Conservation (phyloP, 2,888 invertebrate genomes). For the Unio delphinus region DNA sequence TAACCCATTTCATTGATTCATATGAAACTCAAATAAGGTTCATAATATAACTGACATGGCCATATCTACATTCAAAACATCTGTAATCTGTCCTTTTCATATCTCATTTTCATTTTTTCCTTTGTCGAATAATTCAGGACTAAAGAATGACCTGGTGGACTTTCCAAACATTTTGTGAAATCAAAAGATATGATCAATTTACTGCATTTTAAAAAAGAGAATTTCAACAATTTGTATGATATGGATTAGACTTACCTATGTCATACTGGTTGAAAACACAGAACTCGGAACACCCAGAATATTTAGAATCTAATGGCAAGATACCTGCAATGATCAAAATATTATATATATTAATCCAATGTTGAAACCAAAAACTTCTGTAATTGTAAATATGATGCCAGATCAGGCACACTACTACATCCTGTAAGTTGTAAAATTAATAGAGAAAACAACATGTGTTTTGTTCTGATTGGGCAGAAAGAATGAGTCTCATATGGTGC, state of each 20-base stretch:
- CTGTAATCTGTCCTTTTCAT: not conserved
- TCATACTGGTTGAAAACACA: conserved; percentile 72
- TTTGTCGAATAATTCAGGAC: not conserved
- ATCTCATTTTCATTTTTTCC: not conserved
- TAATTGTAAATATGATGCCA: too few species aligned
- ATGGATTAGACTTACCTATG: conserved; percentile 66
- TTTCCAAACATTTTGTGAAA: not conserved
- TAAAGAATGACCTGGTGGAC: not conserved
- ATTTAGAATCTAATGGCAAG: conserved; percentile 70
- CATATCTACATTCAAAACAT: too few species aligned
- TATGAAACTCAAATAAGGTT: too few species aligned
- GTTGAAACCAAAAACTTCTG: not conserved
- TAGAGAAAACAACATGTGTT: too few species aligned
- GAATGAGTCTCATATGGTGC: too few species aligned
- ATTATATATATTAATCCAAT: not conserved
- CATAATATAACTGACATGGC: too few species aligned
- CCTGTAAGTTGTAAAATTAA: too few species aligned
- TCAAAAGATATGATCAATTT: too few species aligned
- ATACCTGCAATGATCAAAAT: conserved; percentile 62
- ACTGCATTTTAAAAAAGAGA: too few species aligned
- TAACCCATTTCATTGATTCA: too few species aligned
- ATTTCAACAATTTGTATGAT: not conserved
- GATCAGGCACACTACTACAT: too few species aligned
- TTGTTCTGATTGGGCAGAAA: too few species aligned
- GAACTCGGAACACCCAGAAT: conserved; percentile 72